These are phyloP conservation scores for Ophthalmolycus amberensis DNA, from an alignment of 2,113 vertebrate species.

Conservation along the genomic window DNA sequence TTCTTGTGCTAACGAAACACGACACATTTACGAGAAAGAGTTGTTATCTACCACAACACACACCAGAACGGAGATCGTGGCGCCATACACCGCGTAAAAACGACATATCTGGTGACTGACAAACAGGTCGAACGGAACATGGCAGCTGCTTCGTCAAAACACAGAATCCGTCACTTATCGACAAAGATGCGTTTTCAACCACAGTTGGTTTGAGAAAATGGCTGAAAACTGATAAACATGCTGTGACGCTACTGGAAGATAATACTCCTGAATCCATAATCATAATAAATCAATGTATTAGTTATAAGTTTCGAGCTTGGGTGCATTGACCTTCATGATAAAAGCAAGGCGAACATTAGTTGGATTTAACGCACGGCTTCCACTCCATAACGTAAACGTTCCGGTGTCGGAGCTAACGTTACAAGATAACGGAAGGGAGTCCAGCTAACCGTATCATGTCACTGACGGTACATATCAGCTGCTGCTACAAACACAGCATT, in stretches of 20 bases:
- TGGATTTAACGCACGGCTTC: neutral
- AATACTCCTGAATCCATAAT: neutral
- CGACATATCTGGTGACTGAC: neutral
- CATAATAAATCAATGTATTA: no score
- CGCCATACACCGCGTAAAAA: no score
- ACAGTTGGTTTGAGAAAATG: neutral
- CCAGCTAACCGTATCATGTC: neutral
- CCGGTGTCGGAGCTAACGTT: neutral
- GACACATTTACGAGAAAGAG: neutral
- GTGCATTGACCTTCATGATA: neutral
- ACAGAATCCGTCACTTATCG: neutral
- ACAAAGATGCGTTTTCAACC: neutral
- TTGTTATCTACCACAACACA: no score
- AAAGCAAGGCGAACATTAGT: neutral
- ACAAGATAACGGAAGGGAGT: neutral
- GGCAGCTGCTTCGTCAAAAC: neutral
- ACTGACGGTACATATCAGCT: neutral
- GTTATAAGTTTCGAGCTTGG: neutral
- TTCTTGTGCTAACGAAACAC: conserved; percentile 75
- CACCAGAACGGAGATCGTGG: no score
- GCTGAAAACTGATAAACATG: neutral
- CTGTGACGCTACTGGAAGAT: neutral
- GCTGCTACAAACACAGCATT: neutral
- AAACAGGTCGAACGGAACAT: neutral
- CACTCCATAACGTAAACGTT: neutral